phyloP scores from a whole-genome alignment of 2,888 invertebrate genomes.

The Hoplodrina blanda region DNA sequence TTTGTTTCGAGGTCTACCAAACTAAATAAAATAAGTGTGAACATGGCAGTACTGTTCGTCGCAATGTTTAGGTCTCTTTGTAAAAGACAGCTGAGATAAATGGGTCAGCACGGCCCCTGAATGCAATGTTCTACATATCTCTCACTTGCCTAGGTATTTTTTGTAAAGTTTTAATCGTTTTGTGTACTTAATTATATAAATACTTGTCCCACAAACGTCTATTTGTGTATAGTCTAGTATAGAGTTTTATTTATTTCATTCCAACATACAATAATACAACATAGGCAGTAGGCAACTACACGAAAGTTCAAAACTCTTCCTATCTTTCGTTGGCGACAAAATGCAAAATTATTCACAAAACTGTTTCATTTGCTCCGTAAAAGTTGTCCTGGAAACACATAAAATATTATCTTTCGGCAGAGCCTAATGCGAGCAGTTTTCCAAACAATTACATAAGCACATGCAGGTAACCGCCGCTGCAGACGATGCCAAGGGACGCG shows the following conservation, averaged over 20 bases:
- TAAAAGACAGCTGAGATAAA: slow-evolving; percentile 51
- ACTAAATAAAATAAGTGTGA: slow-evolving; percentile 38
- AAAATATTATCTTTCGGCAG: slow-evolving; percentile 36
- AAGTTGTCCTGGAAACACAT: slow-evolving; percentile 21
- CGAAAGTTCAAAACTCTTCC: slow-evolving; percentile 14
- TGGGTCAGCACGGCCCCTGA: slow-evolving; percentile 43
- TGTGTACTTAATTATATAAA: slow-evolving; percentile 3
- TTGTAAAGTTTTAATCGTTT: slow-evolving; percentile 12
- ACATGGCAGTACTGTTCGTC: slow-evolving; percentile 35
- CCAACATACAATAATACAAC: background rate
- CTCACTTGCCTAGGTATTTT: slow-evolving; percentile 14
- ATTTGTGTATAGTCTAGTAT: background rate
- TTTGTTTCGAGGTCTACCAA: slow-evolving; percentile 2
- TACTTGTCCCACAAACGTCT: too few relatives aligned
- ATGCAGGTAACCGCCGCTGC: slow-evolving; percentile 53
- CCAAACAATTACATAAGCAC: slow-evolving; percentile 59
- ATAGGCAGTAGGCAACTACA: background rate
- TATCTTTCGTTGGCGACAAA: slow-evolving; percentile 13
- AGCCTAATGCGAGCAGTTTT: slow-evolving; percentile 55
- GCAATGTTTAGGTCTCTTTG: slow-evolving; percentile 50
- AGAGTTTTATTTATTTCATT: background rate
- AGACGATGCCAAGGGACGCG: slow-evolving; percentile 55
- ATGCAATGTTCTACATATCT: slow-evolving; percentile 37
- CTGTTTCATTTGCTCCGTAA: slow-evolving; percentile 35
- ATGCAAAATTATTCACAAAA: slow-evolving; percentile 27